These are phyloP conservation scores for Apotomis betuletana DNA, from an alignment of 2,888 invertebrate genomes.

Conservation along the genomic window DNA sequence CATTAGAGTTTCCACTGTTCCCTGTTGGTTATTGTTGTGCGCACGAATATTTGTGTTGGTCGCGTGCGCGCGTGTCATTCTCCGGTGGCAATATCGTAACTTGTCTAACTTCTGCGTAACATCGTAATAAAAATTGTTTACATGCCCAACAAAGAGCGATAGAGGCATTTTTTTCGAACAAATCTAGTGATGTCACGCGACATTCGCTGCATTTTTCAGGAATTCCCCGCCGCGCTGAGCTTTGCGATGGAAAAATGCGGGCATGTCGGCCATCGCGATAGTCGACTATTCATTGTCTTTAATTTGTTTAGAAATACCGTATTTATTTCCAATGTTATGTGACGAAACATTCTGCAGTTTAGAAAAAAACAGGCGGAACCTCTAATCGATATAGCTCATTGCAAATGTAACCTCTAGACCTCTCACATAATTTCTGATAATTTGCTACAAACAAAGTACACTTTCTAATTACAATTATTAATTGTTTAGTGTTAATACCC, in stretches of 20 bases:
- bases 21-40: constrained; percentile 16
- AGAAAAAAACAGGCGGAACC: not conserved
- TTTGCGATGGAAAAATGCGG: constrained; percentile 24
- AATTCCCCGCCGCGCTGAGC: constrained; percentile 30
- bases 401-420: not conserved
- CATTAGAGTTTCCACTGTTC: constrained; percentile 15
- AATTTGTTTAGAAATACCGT: constrained; percentile 28
- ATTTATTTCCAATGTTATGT: constrained; percentile 9
- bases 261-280: constrained; percentile 27
- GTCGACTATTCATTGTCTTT: constrained; percentile 12
- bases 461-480: constrained; percentile 4
- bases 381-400: not conserved
- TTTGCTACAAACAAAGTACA: not conserved
- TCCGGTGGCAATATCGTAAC: constrained; percentile 69
- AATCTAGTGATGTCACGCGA: constrained; percentile 41
- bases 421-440: not conserved
- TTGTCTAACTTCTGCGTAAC: constrained; percentile 64
- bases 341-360: not conserved
- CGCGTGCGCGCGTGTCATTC: constrained; percentile 69
- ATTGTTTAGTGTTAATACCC: not conserved
- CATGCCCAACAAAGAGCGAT: constrained; percentile 56
- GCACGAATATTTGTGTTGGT: constrained; percentile 53
- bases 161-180: constrained; percentile 47
- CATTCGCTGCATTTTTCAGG: constrained; percentile 26
- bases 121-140: constrained; percentile 71